Base-by-base conservation (phyloP, 1,140 invertebrate species). In the Tetramorium alpestre region DNA sequence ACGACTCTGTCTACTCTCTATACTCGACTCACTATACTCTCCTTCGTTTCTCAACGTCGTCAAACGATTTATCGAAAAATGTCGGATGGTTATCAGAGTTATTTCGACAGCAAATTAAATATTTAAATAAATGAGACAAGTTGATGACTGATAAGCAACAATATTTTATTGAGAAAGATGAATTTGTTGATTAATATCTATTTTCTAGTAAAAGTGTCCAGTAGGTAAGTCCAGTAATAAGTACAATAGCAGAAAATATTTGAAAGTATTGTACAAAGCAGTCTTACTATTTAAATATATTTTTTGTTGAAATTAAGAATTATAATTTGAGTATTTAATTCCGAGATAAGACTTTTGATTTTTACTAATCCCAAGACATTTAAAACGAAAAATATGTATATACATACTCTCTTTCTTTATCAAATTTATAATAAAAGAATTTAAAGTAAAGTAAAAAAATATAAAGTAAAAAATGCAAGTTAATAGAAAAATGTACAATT, bases 21-120 rank as follows among this genome's bases (percentile, higher is more conserved):
- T 89, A 90, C 88, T 87, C 85, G 64, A 87, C 87, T 89, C 87
- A 76, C 87, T 89, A 89, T 87, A 88, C 67, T 67, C 60, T 28
- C 88, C 47, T 72, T 86, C 64, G 33, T 73, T 22, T 33, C 47
- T 41, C 78, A 41, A 51, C 18, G 33, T 67, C 64, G 65, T 16
- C 25, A 18, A 44, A 33, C 33, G 54, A 75, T 38, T 47, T 60
- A 60, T 47, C 41, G 67, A 25, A 70, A n/a, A 44, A 73, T 38
- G n/a, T 18, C 67, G 28, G 18, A 58, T 28, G 33, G 22, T 49
- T 60, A 62, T 75, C 25, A 38, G 41, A 33, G 18, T 44, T 69
- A 13, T 33, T 44, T 44, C 80, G 25, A 51, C 62, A 33, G 18
- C 38, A 54, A 47, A 41, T 72, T 44, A 33, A 33, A 73, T 18